Percentiles rank a stretch among this genome's conserved stretches.
Conservation (phyloP, 2,797 vertebrate species). For the Hafferia zeledoni region DNA sequence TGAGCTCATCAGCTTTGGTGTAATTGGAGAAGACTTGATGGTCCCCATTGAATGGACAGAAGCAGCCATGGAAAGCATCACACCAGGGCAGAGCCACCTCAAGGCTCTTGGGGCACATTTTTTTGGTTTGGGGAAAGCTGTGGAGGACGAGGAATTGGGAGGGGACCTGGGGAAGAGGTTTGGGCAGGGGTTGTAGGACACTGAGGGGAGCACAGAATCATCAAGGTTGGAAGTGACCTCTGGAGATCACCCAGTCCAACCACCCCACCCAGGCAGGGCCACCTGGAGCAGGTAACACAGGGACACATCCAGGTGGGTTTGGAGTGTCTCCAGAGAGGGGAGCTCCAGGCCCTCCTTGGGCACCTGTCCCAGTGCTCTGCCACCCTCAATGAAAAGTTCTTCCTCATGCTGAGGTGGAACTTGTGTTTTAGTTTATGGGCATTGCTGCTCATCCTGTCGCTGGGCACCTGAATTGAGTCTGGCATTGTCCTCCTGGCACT, state of each 20-base stretch:
- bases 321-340: not conserved
- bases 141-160: not conserved
- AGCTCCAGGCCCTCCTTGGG: fast-evolving
- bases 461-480: not conserved
- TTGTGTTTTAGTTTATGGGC: not conserved
- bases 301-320: not conserved
- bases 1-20: not conserved
- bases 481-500: not conserved
- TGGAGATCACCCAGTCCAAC: not conserved
- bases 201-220: not conserved
- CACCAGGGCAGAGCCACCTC: not conserved
- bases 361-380: not conserved
- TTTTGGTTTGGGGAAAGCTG: not conserved
- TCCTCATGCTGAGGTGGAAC: not conserved
- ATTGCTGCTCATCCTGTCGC: not conserved
- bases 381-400: not conserved
- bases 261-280: too few species aligned
- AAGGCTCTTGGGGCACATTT: not conserved
- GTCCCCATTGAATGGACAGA: not conserved
- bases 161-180: not conserved
- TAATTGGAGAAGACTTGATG: not conserved
- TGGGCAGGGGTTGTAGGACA: not conserved
- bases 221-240: not conserved
- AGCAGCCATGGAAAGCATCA: not conserved
- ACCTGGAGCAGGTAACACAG: not conserved